A percentile compares a stretch with the other conserved stretches of the same genome.
Evolutionary conservation across 2,113 vertebrate genomes (phyloP).

Genomic region (Athene noctua): DNA sequence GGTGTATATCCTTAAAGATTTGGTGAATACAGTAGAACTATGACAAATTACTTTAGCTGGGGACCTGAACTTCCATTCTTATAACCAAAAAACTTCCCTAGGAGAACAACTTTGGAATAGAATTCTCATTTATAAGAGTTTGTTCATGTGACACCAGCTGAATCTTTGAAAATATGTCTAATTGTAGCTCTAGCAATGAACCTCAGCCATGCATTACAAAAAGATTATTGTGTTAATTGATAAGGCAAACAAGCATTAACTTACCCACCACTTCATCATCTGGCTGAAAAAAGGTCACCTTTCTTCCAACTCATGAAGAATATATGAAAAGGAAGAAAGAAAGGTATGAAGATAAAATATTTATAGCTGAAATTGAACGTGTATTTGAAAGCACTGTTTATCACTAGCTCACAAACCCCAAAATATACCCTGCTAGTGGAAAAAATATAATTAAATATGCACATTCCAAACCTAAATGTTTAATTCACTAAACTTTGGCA

Average conservation of each 20-base stretch:
- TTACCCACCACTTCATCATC: slow-evolving; percentile 94
- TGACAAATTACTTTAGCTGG: background rate
- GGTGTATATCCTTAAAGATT: background rate
- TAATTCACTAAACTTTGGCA: background rate
- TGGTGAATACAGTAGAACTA: background rate
- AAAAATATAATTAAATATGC: background rate
- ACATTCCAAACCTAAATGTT: background rate
- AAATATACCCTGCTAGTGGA: background rate
- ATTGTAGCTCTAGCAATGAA: background rate
- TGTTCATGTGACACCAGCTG: background rate
- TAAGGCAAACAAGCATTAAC: slow-evolving; percentile 28
- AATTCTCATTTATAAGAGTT: background rate
- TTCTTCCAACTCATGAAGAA: slow-evolving; percentile 81
- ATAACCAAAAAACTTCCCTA: background rate
- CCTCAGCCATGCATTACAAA: background rate
- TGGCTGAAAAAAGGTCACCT: slow-evolving; percentile 90
- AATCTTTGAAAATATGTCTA: background rate
- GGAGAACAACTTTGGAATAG: background rate
- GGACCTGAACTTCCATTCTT: background rate
- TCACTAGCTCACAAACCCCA: background rate
- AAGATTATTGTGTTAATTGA: background rate
- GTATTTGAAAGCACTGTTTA: background rate
- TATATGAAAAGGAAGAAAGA: background rate
- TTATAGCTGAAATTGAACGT: background rate
- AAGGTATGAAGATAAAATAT: background rate